phyloP scores from a whole-genome alignment of 2,797 vertebrate species.

The Meriones psammophilus region DNA sequence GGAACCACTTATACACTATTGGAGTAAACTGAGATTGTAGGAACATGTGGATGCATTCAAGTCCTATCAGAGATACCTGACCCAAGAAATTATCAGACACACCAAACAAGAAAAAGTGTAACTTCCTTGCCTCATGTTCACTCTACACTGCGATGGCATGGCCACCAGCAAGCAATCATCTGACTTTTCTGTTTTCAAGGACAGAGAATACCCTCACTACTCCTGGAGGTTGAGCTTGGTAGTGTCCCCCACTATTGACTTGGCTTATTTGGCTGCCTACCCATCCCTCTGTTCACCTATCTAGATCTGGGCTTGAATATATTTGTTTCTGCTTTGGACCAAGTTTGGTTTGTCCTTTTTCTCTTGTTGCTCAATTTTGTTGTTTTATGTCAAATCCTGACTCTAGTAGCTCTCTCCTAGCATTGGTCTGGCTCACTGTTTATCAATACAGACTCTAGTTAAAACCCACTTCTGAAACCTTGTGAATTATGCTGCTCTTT shows the following conservation, averaged over 20 bases:
- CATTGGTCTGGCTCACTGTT: background rate
- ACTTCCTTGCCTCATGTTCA: background rate
- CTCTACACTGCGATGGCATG: background rate
- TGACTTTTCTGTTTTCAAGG: background rate
- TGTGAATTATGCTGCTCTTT: background rate
- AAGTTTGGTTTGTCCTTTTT: background rate
- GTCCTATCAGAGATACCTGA: background rate
- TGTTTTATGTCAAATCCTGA: background rate
- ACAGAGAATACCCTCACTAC: background rate
- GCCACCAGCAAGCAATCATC: background rate
- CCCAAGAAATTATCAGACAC: too few relatives aligned
- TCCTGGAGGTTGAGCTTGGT: too few relatives aligned
- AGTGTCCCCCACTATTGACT: background rate
- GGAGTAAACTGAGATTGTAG: background rate
- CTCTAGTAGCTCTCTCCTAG: background rate
- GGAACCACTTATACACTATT: background rate
- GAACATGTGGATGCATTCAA: background rate
- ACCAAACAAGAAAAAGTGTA: background rate
- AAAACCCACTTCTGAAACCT: background rate
- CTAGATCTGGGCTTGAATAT: background rate
- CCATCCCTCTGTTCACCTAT: background rate
- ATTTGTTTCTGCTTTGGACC: background rate
- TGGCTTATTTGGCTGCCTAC: background rate
- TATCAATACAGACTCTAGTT: background rate
- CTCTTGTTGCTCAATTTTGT: background rate